Conservation (phyloP, 2,888 invertebrate species). For the Eristalis pertinax region DNA sequence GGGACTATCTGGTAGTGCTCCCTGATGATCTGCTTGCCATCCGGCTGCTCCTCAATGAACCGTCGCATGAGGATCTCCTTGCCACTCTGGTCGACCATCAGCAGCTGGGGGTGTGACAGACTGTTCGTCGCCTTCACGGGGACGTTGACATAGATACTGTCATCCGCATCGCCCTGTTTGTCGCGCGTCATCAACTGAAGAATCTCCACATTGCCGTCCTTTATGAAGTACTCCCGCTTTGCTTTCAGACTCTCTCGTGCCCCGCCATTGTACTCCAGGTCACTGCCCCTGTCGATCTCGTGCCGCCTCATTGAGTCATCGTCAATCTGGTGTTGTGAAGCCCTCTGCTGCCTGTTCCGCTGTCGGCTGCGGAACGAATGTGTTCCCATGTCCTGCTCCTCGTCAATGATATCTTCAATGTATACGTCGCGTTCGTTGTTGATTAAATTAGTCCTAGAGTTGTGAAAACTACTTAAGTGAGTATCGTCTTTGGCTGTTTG, state of each 20-base stretch:
- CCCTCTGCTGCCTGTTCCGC: conserved; percentile 73
- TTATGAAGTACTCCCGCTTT: conserved; percentile 88
- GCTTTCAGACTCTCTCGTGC: conserved; percentile 78
- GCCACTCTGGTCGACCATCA: conserved; percentile 89
- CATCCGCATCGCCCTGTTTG: conserved; percentile 84
- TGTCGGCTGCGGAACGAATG: conserved; percentile 65
- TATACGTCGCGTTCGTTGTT: conserved; percentile 80
- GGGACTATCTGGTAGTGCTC: conserved; percentile 82
- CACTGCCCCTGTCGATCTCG: conserved; percentile 90
- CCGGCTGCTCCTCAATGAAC: conserved; percentile 91
- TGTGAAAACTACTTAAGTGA: conserved; percentile 79
- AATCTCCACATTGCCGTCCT: conserved; percentile 93
- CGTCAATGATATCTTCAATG: conserved; percentile 78
- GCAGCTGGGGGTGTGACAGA: conserved; percentile 84
- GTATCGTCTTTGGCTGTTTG: conserved; percentile 80
- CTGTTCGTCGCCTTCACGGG: conserved; percentile 82
- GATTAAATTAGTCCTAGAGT: conserved; percentile 81
- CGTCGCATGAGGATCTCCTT: conserved; percentile 92
- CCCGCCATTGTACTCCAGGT: conserved; percentile 82
- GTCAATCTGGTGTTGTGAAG: conserved; percentile 84
- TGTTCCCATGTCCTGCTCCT: conserved; percentile 75
- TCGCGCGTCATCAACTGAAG: conserved; percentile 89
- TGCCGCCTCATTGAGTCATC: conserved; percentile 89
- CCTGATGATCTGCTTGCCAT: conserved; percentile 85
- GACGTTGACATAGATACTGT: conserved; percentile 84